phyloP scores from a whole-genome alignment of 2,797 vertebrate genomes.

The Hybognathus amarus region DNA sequence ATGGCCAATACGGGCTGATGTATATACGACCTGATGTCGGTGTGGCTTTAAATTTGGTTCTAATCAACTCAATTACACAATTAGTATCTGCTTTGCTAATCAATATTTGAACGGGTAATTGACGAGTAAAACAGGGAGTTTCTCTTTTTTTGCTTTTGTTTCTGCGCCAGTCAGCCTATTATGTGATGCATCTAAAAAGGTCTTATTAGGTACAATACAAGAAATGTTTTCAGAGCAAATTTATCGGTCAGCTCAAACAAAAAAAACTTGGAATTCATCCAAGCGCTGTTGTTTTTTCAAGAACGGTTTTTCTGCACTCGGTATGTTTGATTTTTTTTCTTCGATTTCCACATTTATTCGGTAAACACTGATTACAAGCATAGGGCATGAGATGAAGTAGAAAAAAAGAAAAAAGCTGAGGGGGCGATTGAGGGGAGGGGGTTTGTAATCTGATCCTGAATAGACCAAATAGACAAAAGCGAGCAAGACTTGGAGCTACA shows the following conservation, averaged over 20 bases:
- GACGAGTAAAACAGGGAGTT: conserved; percentile 32
- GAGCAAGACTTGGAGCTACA: conserved; percentile 46
- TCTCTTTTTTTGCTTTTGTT: conserved; percentile 9
- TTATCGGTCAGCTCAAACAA: conserved; percentile 71
- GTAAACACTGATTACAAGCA: conserved; percentile 40
- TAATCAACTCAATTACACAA: conserved; percentile 29
- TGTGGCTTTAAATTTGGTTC: conserved; percentile 52
- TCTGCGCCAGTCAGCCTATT: conserved; percentile 25
- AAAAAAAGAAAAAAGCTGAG: conserved; percentile 24
- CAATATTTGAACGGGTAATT: conserved; percentile 36
- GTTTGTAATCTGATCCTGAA: conserved; percentile 61
- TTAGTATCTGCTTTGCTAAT: conserved; percentile 41
- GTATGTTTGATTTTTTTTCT: conserved; percentile 30
- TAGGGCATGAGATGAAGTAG: conserved; percentile 27
- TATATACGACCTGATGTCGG: conserved; percentile 33
- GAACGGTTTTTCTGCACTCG: conserved; percentile 61
- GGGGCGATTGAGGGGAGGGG: conserved; percentile 39
- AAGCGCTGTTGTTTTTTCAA: conserved; percentile 68
- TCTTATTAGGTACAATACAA: conserved; percentile 51
- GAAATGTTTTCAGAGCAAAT: conserved; percentile 70
- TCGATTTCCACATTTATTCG: conserved; percentile 4
- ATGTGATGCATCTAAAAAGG: conserved; percentile 6
- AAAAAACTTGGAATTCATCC: conserved; percentile 69
- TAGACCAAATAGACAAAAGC: conserved; percentile 57
- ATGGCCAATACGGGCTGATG: conserved; percentile 23